Evolutionary conservation across 2,797 vertebrate genomes (phyloP), one percentile per base, ranked within the genome.

Genomic region (Amblyopsis hoosieri): DNA sequence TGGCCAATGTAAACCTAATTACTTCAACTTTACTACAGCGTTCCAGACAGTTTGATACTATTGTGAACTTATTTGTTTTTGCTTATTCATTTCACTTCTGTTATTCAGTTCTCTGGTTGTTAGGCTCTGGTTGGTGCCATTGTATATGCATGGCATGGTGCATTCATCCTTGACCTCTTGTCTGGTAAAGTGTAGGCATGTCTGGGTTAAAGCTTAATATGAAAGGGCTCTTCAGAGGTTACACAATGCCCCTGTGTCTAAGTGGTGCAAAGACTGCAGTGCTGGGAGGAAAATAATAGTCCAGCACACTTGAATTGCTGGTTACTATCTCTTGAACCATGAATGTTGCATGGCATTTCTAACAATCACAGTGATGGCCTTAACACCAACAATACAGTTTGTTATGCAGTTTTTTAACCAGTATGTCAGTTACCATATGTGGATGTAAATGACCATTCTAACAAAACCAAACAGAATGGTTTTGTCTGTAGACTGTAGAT

Each of bases 201-300:
- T 81, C 69, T 58, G 76, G 68, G 80, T 80, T 70, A 81, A 81
- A 71, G 73, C 80, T 67, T 75, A 78, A 56, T 82, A 61, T 90
- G 84, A 91, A 91, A 85, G 86, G 81, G 67, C 75, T 80, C 78
- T 88, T 87, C 67, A 76, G 76, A 54, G 29, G 42, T 14, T 10
- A 47, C 45, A 93, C 92, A 93, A 92, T 87, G 83, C 63, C 63
- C 60, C 75, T 87, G 82, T 93, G 89, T 91, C 60, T 75, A 72
- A 78, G 68, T 33, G 69, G 80, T 54, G 85, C 68, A 80, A 84
- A 83, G 79, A 68, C 73, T 70, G 62, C 83, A 82, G 77, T 80
- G 82, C 78, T 66, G 10, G 42, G 70, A 65, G 72, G 68, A 75
- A 78, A 69, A 71, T 66, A 77, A 79, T 74, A 70, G 80, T 78